A percentile compares a stretch with the other conserved stretches of the same genome.
Conservation (phyloP, 2,113 vertebrate species). For the Notiomystis cincta region DNA sequence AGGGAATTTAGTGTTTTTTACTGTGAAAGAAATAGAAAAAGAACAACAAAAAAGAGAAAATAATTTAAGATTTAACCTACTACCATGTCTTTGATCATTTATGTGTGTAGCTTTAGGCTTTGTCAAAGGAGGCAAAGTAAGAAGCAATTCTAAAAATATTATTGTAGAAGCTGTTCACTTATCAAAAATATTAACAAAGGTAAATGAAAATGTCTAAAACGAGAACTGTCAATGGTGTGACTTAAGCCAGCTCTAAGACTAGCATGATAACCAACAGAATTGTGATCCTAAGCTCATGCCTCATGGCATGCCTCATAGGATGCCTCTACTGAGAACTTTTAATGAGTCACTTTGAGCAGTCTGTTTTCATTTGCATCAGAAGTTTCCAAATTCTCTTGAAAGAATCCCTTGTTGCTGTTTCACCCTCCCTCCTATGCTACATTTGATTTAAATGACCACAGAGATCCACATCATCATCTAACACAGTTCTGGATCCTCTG, state of each 20-base stretch:
- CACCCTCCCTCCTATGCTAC: background rate
- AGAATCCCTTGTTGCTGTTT: constrained; percentile 1
- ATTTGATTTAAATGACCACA: constrained; percentile 37
- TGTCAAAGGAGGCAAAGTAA: constrained; percentile 6
- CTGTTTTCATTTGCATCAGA: constrained; percentile 42
- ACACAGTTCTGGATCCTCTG: background rate
- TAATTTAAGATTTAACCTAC: constrained; percentile 15
- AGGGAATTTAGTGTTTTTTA: background rate
- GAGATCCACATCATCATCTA: background rate
- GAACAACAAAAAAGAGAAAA: background rate
- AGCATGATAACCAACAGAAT: background rate
- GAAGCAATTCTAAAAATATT: background rate
- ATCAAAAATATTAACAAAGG: constrained; percentile 16
- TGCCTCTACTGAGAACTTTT: constrained; percentile 3
- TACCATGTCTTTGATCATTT: background rate
- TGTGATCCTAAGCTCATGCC: background rate
- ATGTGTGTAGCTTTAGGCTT: background rate
- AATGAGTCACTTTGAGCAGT: constrained; percentile 56
- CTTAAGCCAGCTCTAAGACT: background rate
- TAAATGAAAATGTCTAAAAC: background rate
- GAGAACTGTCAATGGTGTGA: background rate
- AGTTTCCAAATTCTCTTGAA: constrained; percentile 11
- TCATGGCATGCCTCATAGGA: constrained; percentile 5
- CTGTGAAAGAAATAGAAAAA: constrained; percentile 14
- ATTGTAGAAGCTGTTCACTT: constrained; percentile 17